phyloP scores from a whole-genome alignment of 2,888 invertebrate genomes.

The Baronia brevicornis region DNA sequence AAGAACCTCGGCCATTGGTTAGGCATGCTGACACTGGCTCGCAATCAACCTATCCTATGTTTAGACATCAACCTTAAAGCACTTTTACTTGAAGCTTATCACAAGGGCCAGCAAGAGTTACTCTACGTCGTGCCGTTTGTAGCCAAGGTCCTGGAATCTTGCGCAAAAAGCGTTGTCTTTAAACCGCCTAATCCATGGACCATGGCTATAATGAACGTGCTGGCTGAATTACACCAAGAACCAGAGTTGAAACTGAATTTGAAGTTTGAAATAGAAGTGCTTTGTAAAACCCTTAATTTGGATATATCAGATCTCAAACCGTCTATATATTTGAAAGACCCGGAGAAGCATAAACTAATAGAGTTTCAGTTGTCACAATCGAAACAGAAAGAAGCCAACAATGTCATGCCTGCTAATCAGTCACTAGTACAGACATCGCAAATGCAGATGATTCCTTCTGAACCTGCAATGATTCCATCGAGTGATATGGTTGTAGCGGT shows the following conservation, averaged over 20 bases:
- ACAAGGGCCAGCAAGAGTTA: constrained; percentile 97
- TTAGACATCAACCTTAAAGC: constrained; percentile 96
- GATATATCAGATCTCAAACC: constrained; percentile 92
- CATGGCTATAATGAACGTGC: constrained; percentile 95
- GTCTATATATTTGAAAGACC: constrained; percentile 90
- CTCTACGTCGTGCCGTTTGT: constrained; percentile 99
- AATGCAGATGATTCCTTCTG: constrained; percentile 58
- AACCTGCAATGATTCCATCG: constrained; percentile 59
- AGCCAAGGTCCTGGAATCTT: constrained; percentile 97
- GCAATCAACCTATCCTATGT: constrained; percentile 93
- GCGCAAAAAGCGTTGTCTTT: constrained; percentile 95
- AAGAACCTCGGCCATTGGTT: constrained; percentile 99
- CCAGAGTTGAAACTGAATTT: constrained; percentile 96
- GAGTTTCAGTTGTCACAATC: constrained; percentile 94
- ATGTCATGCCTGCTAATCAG: constrained; percentile 43
- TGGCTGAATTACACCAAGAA: constrained; percentile 97
- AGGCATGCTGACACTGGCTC: constrained; percentile 96
- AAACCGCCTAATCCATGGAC: constrained; percentile 99
- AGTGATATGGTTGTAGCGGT: constrained; percentile 54
- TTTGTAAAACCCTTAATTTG: constrained; percentile 93
- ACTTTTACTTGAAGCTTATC: constrained; percentile 96
- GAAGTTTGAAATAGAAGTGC: constrained; percentile 99
- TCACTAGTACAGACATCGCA: constrained; percentile 49
- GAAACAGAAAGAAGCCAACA: constrained; percentile 75
- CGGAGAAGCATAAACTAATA: constrained; percentile 84